A percentile compares a stretch with the other conserved stretches of the same genome.
phyloP scores from a whole-genome alignment of 2,797 vertebrate species.

The Pantherophis alleghaniensis region DNA sequence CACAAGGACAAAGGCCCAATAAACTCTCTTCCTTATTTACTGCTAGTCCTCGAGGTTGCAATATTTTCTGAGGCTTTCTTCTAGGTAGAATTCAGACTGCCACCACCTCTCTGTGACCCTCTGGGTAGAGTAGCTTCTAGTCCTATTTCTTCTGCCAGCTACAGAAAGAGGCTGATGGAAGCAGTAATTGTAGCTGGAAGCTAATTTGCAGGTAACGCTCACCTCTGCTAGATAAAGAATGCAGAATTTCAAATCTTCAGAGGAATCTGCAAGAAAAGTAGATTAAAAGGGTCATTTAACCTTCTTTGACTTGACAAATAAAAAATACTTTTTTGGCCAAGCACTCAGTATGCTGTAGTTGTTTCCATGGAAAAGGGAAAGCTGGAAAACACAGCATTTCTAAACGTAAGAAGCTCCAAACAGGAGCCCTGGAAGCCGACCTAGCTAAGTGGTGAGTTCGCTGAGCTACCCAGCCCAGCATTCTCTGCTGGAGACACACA shows the following conservation, averaged over 20 bases:
- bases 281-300: slow-evolving; percentile 29
- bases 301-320: neutral
- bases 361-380: neutral
- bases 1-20: neutral
- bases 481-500: neutral
- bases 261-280: slow-evolving; percentile 71
- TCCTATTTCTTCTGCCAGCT: neutral
- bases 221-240: slow-evolving; percentile 95
- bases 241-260: slow-evolving; percentile 88
- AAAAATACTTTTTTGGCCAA: too few species aligned
- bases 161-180: neutral
- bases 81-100: neutral
- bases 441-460: too few species aligned
- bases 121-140: neutral
- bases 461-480: neutral
- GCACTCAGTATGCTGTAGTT: too few species aligned
- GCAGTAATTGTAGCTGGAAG: neutral
- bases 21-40: neutral
- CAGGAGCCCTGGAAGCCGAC: neutral
- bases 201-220: slow-evolving; percentile 62
- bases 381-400: neutral
- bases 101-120: neutral
- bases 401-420: neutral
- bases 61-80: neutral
- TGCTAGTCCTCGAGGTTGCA: too few species aligned